These are phyloP conservation scores for Rhinoraja longicauda DNA, from an alignment of 2,797 vertebrate species.

Conservation along the genomic window DNA sequence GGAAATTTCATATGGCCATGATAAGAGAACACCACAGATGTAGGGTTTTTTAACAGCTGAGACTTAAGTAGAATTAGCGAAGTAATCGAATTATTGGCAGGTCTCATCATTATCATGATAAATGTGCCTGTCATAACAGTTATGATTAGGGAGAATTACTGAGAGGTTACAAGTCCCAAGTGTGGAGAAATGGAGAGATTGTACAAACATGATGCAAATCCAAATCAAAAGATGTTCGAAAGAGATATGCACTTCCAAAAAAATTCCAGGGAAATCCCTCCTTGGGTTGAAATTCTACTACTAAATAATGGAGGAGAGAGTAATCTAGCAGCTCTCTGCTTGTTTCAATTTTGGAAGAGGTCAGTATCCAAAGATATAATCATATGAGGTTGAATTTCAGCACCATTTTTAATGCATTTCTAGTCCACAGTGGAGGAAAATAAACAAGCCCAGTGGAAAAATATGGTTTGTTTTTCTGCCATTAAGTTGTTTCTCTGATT, in stretches of 20 bases:
- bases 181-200: background rate
- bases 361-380: background rate
- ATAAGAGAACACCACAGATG: slow-evolving; percentile 28
- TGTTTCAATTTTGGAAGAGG: background rate
- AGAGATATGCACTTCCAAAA: background rate
- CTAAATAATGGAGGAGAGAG: background rate
- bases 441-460: background rate
- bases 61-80: slow-evolving; percentile 35
- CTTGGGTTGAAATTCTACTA: background rate
- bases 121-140: slow-evolving; percentile 35
- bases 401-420: background rate
- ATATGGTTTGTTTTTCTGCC: background rate
- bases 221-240: background rate
- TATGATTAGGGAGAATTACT: slow-evolving; percentile 19
- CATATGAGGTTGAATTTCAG: background rate
- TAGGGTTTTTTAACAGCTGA: slow-evolving; percentile 23
- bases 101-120: slow-evolving; percentile 25
- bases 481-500: background rate
- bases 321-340: background rate
- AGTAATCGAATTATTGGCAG: slow-evolving; percentile 37
- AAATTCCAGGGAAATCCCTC: background rate
- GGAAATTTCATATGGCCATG: slow-evolving; percentile 32
- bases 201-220: background rate
- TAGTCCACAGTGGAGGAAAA: background rate
- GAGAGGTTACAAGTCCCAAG: background rate